Evolutionary conservation across 2,113 vertebrate species (phyloP), one percentile per base, ranked within the genome.

Genomic region (Electrona antarctica): DNA sequence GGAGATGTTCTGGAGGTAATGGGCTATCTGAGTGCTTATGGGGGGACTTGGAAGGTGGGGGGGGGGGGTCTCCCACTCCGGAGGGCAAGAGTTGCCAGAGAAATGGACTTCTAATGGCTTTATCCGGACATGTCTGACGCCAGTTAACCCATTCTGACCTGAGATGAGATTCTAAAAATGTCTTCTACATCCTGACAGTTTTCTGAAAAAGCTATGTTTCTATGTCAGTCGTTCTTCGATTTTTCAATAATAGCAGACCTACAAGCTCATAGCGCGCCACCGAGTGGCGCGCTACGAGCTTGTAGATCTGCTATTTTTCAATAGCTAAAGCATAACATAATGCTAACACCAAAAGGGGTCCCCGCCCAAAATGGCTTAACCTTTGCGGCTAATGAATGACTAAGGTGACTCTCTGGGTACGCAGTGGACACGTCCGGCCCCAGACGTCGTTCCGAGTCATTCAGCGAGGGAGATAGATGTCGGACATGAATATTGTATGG

Each of bases 61-160:
- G 33, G 33, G 48, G 8, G 51, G 70, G 60, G 10, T 60, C 51
- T 75, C 67, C 64, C 64, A 46, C 67, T 74, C 68, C 51, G 28
- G 1, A 29, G 74, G 67, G 78, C 71, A 63, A 70, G 52, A 76
- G 72, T 82, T 21, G 67, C 75, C 65, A 33, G 61, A 70, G 67
- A 80, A 82, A 85, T 81, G 46, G 70, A 77, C 74, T 77, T 77
- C 74, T 84, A 78, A 87, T 81, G 71, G 65, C 71, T 73, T 21
- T 69, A 79, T 84, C 68, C 69, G 81, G 72, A 80, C 77, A 79
- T 84, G 71, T 82, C 82, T 57, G 72, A 55, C 80, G 82, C 84
- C 79, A 71, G 80, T 85, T 91, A 77, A n/a, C n/a, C n/a, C n/a
- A n/a, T n/a, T n/a, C n/a, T n/a, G n/a, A n/a, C n/a, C n/a, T n/a